Evolutionary conservation across 2,113 vertebrate genomes (phyloP).

Genomic region (Mugil cephalus): DNA sequence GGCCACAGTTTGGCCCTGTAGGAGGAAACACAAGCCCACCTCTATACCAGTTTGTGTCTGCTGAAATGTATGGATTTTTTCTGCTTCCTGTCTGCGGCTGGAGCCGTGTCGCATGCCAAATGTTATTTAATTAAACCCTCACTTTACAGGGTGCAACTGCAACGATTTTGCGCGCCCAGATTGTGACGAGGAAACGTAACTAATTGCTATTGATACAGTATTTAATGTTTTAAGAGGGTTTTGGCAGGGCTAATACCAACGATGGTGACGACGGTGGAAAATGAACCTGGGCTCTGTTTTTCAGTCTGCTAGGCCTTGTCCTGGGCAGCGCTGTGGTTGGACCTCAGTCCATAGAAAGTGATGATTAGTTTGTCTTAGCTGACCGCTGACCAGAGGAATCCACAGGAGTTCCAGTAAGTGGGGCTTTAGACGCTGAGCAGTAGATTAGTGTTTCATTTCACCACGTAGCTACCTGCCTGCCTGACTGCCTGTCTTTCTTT

Average conservation of each 20-base stretch:
- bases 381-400: slow-evolving; percentile 77
- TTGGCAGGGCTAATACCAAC: slow-evolving; percentile 18
- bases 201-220: slow-evolving; percentile 71
- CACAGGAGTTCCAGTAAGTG: slow-evolving; percentile 78
- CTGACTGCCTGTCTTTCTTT: slow-evolving; percentile 46
- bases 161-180: slow-evolving; percentile 35
- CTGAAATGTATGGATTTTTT: slow-evolving; percentile 79
- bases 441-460: slow-evolving; percentile 70
- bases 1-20: slow-evolving; percentile 73
- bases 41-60: slow-evolving; percentile 78
- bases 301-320: slow-evolving; percentile 68
- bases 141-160: slow-evolving; percentile 49
- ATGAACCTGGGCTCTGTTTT: slow-evolving; percentile 54
- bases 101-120: slow-evolving; percentile 61
- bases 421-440: slow-evolving; percentile 64
- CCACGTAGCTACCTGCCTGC: slow-evolving; percentile 49
- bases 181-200: slow-evolving; percentile 47
- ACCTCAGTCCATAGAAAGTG: slow-evolving; percentile 70
- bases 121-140: slow-evolving; percentile 73
- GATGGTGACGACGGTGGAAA: slow-evolving; percentile 74
- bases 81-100: slow-evolving; percentile 64
- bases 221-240: slow-evolving; percentile 63
- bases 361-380: slow-evolving; percentile 79
- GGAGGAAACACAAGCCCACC: slow-evolving; percentile 82
- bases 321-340: slow-evolving; percentile 65